These are phyloP conservation scores for Hirtodrosophila cameraria DNA, from an alignment of 2,888 invertebrate species.

Conservation along the genomic window DNA sequence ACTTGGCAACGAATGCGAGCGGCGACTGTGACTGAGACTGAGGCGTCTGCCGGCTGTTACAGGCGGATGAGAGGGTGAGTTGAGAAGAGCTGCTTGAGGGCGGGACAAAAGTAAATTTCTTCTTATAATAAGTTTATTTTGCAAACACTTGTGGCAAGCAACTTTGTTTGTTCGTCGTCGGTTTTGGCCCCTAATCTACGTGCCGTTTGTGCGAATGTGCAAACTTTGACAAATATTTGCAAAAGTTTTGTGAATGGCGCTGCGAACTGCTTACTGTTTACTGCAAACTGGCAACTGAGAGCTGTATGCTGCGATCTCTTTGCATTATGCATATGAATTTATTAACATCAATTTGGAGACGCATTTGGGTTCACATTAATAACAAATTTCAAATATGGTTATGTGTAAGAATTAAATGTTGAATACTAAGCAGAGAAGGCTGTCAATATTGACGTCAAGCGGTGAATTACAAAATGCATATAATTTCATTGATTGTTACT, in stretches of 20 bases:
- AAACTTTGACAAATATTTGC: constrained; percentile 81
- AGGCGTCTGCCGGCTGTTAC: no score
- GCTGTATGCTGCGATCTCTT: constrained; percentile 56
- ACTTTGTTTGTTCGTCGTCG: constrained; percentile 75
- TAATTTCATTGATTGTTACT: neutral
- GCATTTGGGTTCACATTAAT: constrained; percentile 63
- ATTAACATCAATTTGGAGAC: constrained; percentile 65
- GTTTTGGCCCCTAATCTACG: constrained; percentile 70
- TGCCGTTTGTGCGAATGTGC: constrained; percentile 80
- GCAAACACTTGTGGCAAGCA: constrained; percentile 81
- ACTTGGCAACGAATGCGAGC: constrained; percentile 69
- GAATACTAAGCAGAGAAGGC: constrained; percentile 1
- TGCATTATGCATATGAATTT: constrained; percentile 78
- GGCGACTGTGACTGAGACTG: constrained; percentile 12
- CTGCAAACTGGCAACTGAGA: constrained; percentile 14
- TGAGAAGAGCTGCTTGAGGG: neutral
- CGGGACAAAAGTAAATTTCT: constrained; percentile 72
- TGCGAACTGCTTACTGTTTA: constrained; percentile 20
- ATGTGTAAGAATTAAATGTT: neutral
- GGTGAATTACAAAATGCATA: constrained; percentile 7
- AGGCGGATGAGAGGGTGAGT: neutral
- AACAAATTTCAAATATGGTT: constrained; percentile 29
- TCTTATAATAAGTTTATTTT: constrained; percentile 80
- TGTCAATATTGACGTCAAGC: constrained; percentile 16
- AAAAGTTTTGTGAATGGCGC: constrained; percentile 61